Conservation (phyloP, 2,888 invertebrate genomes). For the Ctena decussata region DNA sequence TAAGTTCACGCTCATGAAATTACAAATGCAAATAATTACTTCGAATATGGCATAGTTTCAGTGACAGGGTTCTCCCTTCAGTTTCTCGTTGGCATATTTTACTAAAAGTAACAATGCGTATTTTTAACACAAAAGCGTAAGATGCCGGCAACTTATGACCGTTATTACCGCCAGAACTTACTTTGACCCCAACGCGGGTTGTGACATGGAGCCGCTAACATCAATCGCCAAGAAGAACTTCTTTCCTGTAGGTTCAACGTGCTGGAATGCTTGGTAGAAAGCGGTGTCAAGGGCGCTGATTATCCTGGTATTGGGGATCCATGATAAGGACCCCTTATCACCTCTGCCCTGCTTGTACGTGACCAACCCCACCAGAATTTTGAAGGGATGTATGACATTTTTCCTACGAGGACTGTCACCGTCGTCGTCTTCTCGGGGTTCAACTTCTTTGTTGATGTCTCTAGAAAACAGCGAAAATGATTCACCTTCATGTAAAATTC, state of each 20-base stretch:
- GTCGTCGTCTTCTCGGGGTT: not conserved
- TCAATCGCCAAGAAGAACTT: constrained; percentile 89
- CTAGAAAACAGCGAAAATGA: not conserved
- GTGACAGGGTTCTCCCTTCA: too few species aligned
- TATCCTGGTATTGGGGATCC: constrained; percentile 78
- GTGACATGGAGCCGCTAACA: constrained; percentile 88
- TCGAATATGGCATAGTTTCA: too few species aligned
- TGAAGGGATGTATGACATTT: constrained; percentile 84
- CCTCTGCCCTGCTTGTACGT: constrained; percentile 82
- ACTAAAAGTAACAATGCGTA: too few species aligned
- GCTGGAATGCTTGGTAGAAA: constrained; percentile 85
- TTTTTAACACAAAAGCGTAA: too few species aligned
- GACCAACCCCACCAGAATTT: constrained; percentile 80
- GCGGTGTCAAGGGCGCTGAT: constrained; percentile 80
- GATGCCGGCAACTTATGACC: too few species aligned
- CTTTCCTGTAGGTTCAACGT: constrained; percentile 88
- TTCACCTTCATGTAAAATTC: too few species aligned
- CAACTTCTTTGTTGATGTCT: not conserved
- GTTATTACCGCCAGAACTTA: not conserved
- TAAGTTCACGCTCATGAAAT: too few species aligned
- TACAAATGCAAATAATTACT: too few species aligned
- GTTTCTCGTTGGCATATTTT: too few species aligned
- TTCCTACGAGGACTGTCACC: not conserved
- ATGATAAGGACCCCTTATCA: constrained; percentile 83
- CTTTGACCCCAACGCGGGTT: constrained; percentile 82